Conservation (phyloP, 2,888 invertebrate species). For the Drosophila imparisetae region DNA sequence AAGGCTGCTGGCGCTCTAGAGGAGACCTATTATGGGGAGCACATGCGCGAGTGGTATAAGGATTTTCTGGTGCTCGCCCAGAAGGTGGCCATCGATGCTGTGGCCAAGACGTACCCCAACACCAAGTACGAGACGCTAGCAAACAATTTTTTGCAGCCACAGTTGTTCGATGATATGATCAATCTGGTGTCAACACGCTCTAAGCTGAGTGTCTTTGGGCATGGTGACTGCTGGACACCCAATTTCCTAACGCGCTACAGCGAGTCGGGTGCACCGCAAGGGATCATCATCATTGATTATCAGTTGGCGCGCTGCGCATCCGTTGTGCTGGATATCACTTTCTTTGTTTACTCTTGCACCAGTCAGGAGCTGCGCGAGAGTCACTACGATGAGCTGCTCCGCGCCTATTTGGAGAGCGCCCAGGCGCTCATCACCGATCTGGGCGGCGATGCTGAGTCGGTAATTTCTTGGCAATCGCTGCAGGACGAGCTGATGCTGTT, state of each 20-base stretch:
- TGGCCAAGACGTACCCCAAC: constrained; percentile 87
- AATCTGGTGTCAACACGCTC: constrained; percentile 77
- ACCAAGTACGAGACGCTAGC: constrained; percentile 87
- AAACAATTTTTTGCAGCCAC: constrained; percentile 86
- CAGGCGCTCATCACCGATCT: constrained; percentile 86
- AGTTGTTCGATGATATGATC: constrained; percentile 85
- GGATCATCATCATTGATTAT: constrained; percentile 88
- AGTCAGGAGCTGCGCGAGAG: constrained; percentile 86
- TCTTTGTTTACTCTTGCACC: constrained; percentile 88
- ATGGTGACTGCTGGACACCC: constrained; percentile 91
- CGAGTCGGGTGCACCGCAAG: constrained; percentile 62
- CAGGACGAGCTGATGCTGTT: constrained; percentile 85
- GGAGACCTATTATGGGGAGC: constrained; percentile 87
- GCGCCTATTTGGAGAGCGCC: constrained; percentile 87
- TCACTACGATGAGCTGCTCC: constrained; percentile 86
- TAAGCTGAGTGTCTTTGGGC: constrained; percentile 87
- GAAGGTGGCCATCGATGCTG: constrained; percentile 87
- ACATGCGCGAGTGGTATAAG: constrained; percentile 86
- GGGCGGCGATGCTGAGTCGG: constrained; percentile 87
- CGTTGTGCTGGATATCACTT: constrained; percentile 82
- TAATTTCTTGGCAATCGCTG: constrained; percentile 84
- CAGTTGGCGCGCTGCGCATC: constrained; percentile 86
- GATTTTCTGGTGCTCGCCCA: constrained; percentile 86
- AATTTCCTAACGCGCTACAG: constrained; percentile 88
- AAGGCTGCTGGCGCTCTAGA: constrained; percentile 83